Conservation (phyloP, 2,888 invertebrate species). For the Sarcophaga variegata region DNA sequence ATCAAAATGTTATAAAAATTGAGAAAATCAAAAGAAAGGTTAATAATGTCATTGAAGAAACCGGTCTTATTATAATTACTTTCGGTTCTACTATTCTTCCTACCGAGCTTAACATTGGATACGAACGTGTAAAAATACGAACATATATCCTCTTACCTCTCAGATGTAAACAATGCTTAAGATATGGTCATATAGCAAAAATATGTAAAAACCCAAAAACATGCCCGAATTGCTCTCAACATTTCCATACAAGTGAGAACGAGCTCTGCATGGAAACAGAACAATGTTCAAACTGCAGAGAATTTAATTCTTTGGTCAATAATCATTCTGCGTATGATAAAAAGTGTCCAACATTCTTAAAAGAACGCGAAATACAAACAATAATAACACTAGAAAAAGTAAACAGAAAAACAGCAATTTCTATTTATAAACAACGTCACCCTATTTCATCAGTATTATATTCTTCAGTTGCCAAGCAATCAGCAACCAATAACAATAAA, state of each 20-base stretch:
- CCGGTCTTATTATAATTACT: not conserved
- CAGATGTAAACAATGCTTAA: not conserved
- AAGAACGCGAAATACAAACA: constrained; percentile 15
- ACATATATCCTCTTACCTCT: not conserved
- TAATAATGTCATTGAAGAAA: not conserved
- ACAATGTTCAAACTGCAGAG: not conserved
- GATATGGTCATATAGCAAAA: constrained; percentile 1
- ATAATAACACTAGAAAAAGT: not conserved
- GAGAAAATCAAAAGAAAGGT: constrained; percentile 4
- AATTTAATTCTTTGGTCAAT: not conserved
- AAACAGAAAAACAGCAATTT: not conserved
- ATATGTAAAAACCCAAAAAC: constrained; percentile 3
- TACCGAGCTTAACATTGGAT: not conserved
- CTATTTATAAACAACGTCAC: not conserved
- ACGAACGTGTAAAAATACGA: not conserved
- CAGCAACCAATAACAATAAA: too few species aligned
- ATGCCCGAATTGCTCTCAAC: not conserved
- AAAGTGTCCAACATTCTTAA: constrained; percentile 9
- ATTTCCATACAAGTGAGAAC: not conserved
- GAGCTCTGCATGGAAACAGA: not conserved
- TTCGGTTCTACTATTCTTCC: not conserved
- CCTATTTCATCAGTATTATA: not conserved
- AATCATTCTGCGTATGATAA: not conserved
- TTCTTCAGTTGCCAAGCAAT: not conserved
- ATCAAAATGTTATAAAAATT: constrained; percentile 11